phyloP scores from a whole-genome alignment of 2,888 invertebrate species.

The Pyrrhosoma nymphula region DNA sequence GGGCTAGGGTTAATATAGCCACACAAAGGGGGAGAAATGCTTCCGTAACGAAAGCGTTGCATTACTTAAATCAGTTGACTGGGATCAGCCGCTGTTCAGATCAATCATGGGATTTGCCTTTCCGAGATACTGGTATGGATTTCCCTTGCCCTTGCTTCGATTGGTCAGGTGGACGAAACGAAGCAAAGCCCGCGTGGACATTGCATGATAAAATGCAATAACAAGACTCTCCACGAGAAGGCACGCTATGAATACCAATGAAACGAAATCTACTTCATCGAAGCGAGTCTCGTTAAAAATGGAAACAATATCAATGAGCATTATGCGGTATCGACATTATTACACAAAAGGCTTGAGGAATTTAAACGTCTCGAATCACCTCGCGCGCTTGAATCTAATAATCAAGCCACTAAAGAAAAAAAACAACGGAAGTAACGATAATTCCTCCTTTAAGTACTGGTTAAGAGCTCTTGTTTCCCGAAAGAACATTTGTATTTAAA shows the following conservation, averaged over 20 bases:
- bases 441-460: neutral
- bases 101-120: neutral
- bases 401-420: neutral
- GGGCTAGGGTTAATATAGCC: neutral
- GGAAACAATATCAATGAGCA: constrained; percentile 20
- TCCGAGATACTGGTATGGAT: constrained; percentile 19
- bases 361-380: neutral
- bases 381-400: neutral
- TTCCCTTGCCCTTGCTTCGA: neutral
- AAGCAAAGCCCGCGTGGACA: neutral
- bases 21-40: neutral
- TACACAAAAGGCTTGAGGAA: neutral
- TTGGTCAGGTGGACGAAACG: neutral
- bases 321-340: neutral
- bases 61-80: neutral
- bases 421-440: neutral
- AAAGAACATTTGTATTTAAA: neutral
- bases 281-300: neutral
- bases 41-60: constrained; percentile 1
- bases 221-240: neutral
- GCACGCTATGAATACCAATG: constrained; percentile 22
- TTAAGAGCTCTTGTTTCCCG: neutral
- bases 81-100: neutral
- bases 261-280: constrained; percentile 15
- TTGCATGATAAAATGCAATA: constrained; percentile 10